Conservation (phyloP, 2,113 vertebrate species). For the Alethe diademata region DNA sequence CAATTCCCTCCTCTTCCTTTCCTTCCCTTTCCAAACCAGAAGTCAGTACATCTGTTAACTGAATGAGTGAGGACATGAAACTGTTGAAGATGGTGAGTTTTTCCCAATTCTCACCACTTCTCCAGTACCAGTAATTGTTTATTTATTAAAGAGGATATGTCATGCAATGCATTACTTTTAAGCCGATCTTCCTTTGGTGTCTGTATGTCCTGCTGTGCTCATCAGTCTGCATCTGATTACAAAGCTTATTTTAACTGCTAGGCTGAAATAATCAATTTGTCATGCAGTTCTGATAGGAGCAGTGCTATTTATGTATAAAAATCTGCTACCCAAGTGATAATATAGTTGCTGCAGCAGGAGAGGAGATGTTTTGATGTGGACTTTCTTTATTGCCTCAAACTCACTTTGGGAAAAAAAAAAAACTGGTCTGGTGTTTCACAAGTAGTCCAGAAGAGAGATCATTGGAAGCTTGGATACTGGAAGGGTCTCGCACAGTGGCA, state of each 20-base stretch:
- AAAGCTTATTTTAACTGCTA: slow-evolving; percentile 16
- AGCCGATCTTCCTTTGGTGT: background rate
- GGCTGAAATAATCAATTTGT: background rate
- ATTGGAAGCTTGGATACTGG: background rate
- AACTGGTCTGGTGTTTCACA: background rate
- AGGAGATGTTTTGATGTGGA: background rate
- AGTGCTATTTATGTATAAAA: background rate
- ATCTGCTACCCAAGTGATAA: background rate
- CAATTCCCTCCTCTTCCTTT: background rate
- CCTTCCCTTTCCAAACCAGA: background rate
- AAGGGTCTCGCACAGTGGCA: background rate
- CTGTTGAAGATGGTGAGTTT: background rate
- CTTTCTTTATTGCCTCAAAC: background rate
- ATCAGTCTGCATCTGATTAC: background rate
- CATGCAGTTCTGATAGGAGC: background rate
- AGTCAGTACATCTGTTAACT: background rate
- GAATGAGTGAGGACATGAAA: background rate
- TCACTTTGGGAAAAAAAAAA: background rate
- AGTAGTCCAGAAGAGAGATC: background rate
- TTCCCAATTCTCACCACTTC: background rate
- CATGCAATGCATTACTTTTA: background rate
- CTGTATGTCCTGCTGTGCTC: background rate
- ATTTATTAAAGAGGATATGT: background rate
- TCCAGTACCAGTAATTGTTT: background rate
- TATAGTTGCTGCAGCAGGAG: background rate